Conservation (phyloP, 2,113 vertebrate species). For the Stomatorhinus ivindoensis region DNA sequence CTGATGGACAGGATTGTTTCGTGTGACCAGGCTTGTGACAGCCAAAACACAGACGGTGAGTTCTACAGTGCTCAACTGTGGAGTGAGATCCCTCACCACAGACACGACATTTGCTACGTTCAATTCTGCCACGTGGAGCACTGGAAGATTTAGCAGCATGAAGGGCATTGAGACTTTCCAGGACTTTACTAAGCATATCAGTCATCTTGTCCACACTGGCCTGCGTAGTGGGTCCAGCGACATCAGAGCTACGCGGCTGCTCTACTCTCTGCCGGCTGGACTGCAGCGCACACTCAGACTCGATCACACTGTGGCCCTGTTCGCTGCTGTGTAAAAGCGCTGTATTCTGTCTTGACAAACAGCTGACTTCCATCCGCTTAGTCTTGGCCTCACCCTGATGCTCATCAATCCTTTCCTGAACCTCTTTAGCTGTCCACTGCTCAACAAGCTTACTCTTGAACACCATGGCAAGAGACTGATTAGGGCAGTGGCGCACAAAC, state of each 20-base stretch:
- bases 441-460: conserved; percentile 19
- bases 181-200: not conserved
- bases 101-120: not conserved
- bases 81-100: not conserved
- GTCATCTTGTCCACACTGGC: not conserved
- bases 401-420: conserved; percentile 14
- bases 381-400: conserved; percentile 2
- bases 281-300: not conserved
- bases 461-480: not conserved
- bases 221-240: not conserved
- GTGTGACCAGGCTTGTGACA: not conserved
- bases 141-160: not conserved
- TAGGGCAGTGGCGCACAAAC: no score
- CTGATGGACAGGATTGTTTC: not conserved
- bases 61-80: not conserved
- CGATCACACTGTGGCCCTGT: not conserved
- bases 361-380: not conserved
- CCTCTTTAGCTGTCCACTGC: conserved; percentile 22
- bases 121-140: not conserved
- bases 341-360: not conserved
- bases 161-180: not conserved
- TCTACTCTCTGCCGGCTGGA: not conserved
- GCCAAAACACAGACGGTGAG: not conserved
- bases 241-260: not conserved
- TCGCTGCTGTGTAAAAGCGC: not conserved